phyloP scores from a whole-genome alignment of 2,113 vertebrate species.

The Perca schrenkii region DNA sequence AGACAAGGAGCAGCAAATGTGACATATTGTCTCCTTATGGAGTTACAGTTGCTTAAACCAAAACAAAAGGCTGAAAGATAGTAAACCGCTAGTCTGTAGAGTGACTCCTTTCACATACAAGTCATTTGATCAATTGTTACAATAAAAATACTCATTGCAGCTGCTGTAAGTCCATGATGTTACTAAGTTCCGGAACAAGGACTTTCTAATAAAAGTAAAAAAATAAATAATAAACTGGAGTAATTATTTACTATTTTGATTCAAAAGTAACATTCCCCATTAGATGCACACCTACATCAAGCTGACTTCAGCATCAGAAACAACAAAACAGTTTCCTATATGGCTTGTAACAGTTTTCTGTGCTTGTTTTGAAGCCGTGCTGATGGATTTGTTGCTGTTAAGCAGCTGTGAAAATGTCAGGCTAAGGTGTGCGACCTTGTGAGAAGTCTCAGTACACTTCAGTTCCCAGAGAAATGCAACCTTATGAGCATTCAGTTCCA shows the following conservation, averaged over 20 bases:
- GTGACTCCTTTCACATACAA: too few species aligned
- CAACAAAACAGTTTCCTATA: too few species aligned
- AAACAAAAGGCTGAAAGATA: not conserved
- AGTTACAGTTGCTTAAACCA: not conserved
- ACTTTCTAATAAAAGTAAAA: too few species aligned
- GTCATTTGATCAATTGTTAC: not conserved
- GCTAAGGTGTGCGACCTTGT: not conserved
- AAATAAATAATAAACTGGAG: too few species aligned
- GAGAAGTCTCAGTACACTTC: not conserved
- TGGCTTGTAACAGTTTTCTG: not conserved
- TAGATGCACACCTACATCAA: not conserved
- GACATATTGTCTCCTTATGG: too few species aligned
- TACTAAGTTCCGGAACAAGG: too few species aligned
- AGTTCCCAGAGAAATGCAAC: conserved; percentile 30
- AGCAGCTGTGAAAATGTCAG: not conserved
- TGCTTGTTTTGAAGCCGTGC: not conserved
- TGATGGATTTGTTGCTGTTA: conserved; percentile 12
- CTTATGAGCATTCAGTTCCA: conserved; percentile 32
- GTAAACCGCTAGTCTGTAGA: not conserved
- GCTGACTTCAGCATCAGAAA: not conserved
- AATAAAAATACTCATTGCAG: not conserved
- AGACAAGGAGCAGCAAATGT: not conserved
- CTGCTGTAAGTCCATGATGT: not conserved
- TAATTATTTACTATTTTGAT: too few species aligned
- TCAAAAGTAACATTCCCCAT: not conserved